Evolutionary conservation across 2,888 invertebrate species (phyloP), one percentile per base, ranked within the genome.

Genomic region (Lasioglossum morio): DNA sequence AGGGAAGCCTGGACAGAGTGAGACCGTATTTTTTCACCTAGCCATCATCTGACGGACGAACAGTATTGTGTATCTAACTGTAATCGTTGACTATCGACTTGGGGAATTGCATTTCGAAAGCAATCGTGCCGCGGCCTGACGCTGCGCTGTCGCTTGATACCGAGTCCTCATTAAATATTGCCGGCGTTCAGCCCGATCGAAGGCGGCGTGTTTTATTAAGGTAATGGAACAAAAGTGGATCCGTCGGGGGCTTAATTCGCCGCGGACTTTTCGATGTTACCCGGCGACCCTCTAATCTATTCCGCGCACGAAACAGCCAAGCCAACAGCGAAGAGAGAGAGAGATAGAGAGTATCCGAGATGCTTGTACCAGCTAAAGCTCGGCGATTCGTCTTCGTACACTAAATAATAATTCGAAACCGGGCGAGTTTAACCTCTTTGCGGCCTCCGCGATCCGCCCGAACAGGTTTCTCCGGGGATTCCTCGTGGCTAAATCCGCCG

Each of bases 401-500:
- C 77, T 70, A 83, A 87, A 88, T 87, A 87, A 87, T 87, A 87
- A 88, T 82, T 76, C 69, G 77, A 81, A 77, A 57, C 53, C 30
- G 84, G 57, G 76, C 63, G 30, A 63, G 82, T 77, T 57, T 76
- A 37, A 69, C 80, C 72, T 75, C 72, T 77, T 77, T 76, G 60
- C 23, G 81, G 69, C 72, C 79, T 40, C 53, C 40, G 34, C 66
- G 34, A 83, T 30, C 46, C 37, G 69, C 60, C 37, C 77, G 53
- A 53, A 30, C 57, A 63, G 63, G 30, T 30, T 79, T 72, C 76
- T 82, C 53, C 19, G 7, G 27, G 27, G 34, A 73, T 37, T 57
- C 79, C 19, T 14, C 53, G 40, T 12, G 16, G 16, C 12, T 23
- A 43, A 70, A 10, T 48, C 37, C 23, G 30, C 34, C 37, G 27